Evolutionary conservation across 2,797 vertebrate species (phyloP), one percentile per base, ranked within the genome.

Genomic region (Chloroceryle inda): DNA sequence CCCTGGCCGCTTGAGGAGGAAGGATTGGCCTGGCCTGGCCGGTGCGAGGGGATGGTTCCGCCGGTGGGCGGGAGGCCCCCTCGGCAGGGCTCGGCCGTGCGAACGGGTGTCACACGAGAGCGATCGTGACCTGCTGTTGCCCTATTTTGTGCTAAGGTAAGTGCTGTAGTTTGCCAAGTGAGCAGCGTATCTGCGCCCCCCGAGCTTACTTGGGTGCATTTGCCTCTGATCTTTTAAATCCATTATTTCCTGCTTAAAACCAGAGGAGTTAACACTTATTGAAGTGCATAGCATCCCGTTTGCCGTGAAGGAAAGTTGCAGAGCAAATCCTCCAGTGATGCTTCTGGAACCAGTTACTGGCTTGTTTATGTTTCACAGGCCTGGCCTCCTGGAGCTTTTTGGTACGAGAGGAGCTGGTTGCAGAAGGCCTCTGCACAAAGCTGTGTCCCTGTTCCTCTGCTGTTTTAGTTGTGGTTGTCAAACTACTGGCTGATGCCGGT

Each of bases 161-260:
- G 42, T 0, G 31, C 8, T 18, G 49, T 42, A 24, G 23, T 2
- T n/a, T 15, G 21, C 29, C 33, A 19, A 7, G 11, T 0, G 31
- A 56, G 31, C 26, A 8, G 0, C 5, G 42, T n/a, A 2, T 23
- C 64, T 2, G 0, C 1, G 4, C n/a, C 24, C 20, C 7, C 9
- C 11, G 9, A 0, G 6, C 13, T 11, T 5, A 2, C 37, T 9
- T 4, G 49, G 59, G 7, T 13, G 31, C 19, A 5, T 38, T 56
- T 18, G 26, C 35, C n/a, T 13, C 47, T 0, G 2, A 26, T 47
- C 27, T 33, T 42, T 3, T 11, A 50, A 59, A 26, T 10, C n/a
- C 23, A 0, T 14, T 35, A 0, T 11, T 22, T 67, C 9, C 27
- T 9, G 6, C 23, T 9, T 47, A 23, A n/a, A 59, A 45, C 10